Evolutionary conservation across 2,113 vertebrate genomes (phyloP), one percentile per base, ranked within the genome.

Genomic region (Onychostoma macrolepis): DNA sequence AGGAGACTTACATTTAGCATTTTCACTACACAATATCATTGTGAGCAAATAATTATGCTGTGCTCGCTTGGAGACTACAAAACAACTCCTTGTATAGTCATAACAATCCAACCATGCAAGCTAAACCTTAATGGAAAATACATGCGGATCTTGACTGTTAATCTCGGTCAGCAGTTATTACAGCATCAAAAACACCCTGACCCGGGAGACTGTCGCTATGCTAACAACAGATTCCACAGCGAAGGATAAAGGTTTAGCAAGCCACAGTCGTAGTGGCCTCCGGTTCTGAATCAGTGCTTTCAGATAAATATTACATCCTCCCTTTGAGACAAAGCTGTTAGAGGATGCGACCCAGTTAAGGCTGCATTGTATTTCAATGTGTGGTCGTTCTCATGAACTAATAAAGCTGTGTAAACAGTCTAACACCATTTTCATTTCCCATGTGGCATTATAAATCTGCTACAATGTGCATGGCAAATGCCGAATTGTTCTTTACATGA

Each of bases 301-400:
- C 76, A 63, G 61, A 83, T 63, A 84, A 89, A 75, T 76, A 87
- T 87, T 78, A 76, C 67, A 79, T 65, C 33, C 36, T 84, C 77
- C 83, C 78, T 85, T 77, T 33, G 71, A 84, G 30, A 87, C 77
- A 53, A 69, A 76, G 43, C 72, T 87, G 72, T 75, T 78, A 26
- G 28, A 87, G 75, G 75, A 87, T 77, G 85, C 75, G 38, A 84
- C 41, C 50, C 74, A 88, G 74, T 79, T 87, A 83, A 24, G 21
- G 30, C 5, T 88, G 85, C 78, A 82, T 86, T 78, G 63, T 69
- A 78, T 87, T 89, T 75, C 65, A 86, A 56, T 33, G 80, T 36
- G 19, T 43, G 26, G 86, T 81, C 65, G 65, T 85, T 85, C 53
- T 85, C 85, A 19, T 61, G 24, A 71, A 84, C 85, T 69, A 86